phyloP scores from a whole-genome alignment of 2,797 vertebrate species.

The Amblyraja radiata region DNA sequence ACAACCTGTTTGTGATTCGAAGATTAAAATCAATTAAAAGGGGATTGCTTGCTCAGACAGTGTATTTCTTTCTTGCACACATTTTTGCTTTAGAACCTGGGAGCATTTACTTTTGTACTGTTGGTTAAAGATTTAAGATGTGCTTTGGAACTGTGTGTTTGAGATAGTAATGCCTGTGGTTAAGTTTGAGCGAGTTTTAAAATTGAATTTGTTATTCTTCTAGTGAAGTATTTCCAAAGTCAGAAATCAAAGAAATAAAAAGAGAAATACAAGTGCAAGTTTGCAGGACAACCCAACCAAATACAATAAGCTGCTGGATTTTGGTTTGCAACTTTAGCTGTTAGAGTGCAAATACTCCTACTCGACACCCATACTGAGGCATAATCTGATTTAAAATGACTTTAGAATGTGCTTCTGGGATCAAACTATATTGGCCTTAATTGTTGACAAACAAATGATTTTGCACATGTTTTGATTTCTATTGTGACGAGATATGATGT shows the following conservation, averaged over 20 bases:
- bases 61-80: slow-evolving; percentile 26
- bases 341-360: background rate
- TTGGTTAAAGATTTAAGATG: slow-evolving; percentile 11
- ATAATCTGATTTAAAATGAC: slow-evolving; percentile 3
- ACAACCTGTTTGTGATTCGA: slow-evolving; percentile 28
- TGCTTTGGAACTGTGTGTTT: slow-evolving; percentile 3
- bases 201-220: background rate
- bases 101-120: background rate
- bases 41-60: slow-evolving; percentile 16
- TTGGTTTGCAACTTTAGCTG: background rate
- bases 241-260: background rate
- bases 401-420: background rate
- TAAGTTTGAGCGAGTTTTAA: background rate
- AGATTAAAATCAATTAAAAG: slow-evolving; percentile 29
- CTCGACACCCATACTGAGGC: background rate
- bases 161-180: background rate
- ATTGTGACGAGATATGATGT: background rate
- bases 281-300: background rate
- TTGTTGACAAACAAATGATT: slow-evolving; percentile 3
- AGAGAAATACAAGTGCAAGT: background rate
- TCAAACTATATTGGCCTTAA: slow-evolving; percentile 29
- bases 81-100: background rate
- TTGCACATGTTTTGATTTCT: slow-evolving; percentile 1
- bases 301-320: background rate
- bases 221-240: background rate